These are phyloP conservation scores for Steatocranus sp. DNA, from an alignment of 2,797 vertebrate species.

Conservation along the genomic window DNA sequence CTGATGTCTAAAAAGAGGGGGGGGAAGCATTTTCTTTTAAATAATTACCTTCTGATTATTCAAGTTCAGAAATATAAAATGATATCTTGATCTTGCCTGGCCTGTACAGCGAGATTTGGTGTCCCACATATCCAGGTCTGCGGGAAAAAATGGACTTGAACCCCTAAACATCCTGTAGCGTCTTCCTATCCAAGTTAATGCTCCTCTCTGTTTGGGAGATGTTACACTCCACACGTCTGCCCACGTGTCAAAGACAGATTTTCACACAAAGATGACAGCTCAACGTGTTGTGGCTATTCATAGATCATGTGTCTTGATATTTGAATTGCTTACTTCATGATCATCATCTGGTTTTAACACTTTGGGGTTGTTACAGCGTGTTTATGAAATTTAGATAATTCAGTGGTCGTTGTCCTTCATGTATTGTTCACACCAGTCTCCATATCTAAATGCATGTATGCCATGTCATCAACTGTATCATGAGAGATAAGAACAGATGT, in stretches of 20 bases:
- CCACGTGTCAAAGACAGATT: slow-evolving; percentile 27
- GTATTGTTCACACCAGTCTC: background rate
- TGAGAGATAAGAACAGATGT: background rate
- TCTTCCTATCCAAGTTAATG: slow-evolving; percentile 13
- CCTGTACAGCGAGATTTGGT: slow-evolving; percentile 48
- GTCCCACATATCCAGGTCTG: slow-evolving; percentile 69
- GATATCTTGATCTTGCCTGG: slow-evolving; percentile 51
- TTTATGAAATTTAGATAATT: background rate
- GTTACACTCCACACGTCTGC: slow-evolving; percentile 19
- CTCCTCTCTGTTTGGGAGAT: slow-evolving; percentile 28
- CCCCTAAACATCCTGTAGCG: slow-evolving; percentile 31
- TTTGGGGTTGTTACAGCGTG: background rate
- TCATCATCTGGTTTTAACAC: slow-evolving; percentile 47
- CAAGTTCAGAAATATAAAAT: background rate
- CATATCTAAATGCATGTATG: background rate
- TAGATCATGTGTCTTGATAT: slow-evolving; percentile 32
- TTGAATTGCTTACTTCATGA: slow-evolving; percentile 34
- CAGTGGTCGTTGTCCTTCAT: background rate
- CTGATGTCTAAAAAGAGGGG: slow-evolving; percentile 53
- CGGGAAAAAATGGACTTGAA: slow-evolving; percentile 44
- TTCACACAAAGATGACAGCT: slow-evolving; percentile 48
- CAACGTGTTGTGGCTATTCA: slow-evolving; percentile 18
- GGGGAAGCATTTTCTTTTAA: background rate
- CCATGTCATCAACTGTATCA: background rate
- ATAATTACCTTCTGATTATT: background rate